These are phyloP conservation scores for Aleiodes alternator DNA, from an alignment of 2,888 invertebrate genomes.

Conservation along the genomic window DNA sequence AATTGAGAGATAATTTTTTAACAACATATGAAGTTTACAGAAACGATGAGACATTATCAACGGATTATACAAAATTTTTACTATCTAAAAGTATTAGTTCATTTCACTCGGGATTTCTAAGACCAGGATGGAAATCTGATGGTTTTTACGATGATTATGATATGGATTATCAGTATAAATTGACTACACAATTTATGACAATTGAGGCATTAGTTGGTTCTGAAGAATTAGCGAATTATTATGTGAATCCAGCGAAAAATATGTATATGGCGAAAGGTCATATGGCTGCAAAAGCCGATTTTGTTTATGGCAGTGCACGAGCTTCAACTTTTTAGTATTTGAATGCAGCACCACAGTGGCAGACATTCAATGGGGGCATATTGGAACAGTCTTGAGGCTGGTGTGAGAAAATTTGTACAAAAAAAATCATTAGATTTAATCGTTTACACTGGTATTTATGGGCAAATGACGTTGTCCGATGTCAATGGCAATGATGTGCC, in stretches of 20 bases:
- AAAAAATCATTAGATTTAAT: constrained; percentile 70
- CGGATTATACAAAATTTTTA: constrained; percentile 70
- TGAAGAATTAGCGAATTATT: constrained; percentile 72
- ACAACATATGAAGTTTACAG: constrained; percentile 74
- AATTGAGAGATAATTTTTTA: constrained; percentile 66
- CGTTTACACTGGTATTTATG: constrained; percentile 80
- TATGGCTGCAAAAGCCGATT: constrained; percentile 80
- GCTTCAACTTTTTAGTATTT: constrained; percentile 80
- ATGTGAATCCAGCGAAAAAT: constrained; percentile 74
- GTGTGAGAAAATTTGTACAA: constrained; percentile 75
- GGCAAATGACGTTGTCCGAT: constrained; percentile 79
- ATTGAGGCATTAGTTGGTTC: constrained; percentile 71
- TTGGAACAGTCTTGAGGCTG: constrained; percentile 77
- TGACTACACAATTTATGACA: constrained; percentile 69
- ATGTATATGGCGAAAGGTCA: constrained; percentile 79
- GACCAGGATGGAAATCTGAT: constrained; percentile 69
- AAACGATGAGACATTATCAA: constrained; percentile 69
- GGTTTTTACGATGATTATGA: constrained; percentile 64
- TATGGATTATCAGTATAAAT: constrained; percentile 65
- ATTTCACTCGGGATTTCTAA: constrained; percentile 63
- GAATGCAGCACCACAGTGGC: constrained; percentile 84
- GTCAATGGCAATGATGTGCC: constrained; percentile 73
- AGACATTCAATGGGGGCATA: constrained; percentile 79
- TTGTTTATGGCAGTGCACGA: constrained; percentile 79
- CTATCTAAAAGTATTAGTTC: constrained; percentile 58